Percentiles rank a stretch among this genome's conserved stretches.
phyloP scores from a whole-genome alignment of 2,113 vertebrate species.

The Barnardius zonarius region DNA sequence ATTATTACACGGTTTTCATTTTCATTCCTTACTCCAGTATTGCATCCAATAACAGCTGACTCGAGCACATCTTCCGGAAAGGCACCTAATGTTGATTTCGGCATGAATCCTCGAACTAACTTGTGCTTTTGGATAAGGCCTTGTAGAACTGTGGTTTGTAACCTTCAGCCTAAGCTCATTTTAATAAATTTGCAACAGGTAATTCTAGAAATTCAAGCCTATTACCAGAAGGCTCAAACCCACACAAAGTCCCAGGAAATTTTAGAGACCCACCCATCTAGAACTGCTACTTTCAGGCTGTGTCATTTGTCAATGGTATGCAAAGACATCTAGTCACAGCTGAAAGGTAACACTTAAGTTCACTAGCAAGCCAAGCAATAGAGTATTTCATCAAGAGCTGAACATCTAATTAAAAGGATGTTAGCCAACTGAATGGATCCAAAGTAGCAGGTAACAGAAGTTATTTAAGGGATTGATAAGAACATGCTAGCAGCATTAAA shows the following conservation, averaged over 20 bases:
- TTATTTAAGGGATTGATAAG: background rate
- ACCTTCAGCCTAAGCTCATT: background rate
- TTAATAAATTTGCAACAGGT: background rate
- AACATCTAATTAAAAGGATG: background rate
- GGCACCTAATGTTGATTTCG: background rate
- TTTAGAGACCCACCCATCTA: background rate
- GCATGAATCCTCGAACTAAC: background rate
- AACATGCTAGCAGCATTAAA: background rate
- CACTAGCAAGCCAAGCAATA: background rate
- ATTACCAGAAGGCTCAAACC: background rate
- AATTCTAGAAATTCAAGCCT: background rate
- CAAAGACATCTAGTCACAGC: background rate
- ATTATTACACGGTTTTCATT: background rate
- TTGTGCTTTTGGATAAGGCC: background rate
- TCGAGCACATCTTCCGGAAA: background rate
- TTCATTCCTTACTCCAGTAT: background rate
- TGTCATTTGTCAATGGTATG: background rate
- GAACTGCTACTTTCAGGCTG: background rate
- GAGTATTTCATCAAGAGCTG: background rate
- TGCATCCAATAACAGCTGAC: background rate
- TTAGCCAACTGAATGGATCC: background rate
- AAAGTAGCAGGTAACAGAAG: background rate
- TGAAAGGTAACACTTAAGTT: background rate
- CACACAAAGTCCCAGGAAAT: background rate
- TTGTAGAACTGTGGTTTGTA: background rate